Evolutionary conservation across 2,797 vertebrate genomes (phyloP).

Genomic region (Etheostoma nigrum): DNA sequence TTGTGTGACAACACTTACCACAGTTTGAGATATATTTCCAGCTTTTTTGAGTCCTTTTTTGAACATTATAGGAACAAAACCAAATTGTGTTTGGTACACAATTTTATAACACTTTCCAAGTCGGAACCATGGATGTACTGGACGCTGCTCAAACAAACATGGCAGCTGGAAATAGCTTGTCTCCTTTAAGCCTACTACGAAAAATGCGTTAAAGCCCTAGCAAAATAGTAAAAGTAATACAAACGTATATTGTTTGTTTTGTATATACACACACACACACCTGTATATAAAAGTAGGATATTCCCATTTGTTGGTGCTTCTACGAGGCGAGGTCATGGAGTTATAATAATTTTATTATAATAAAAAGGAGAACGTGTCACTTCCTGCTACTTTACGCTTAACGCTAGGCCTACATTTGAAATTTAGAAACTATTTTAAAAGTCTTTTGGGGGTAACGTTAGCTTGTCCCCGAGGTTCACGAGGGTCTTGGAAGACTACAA

Average conservation of each 20-base stretch:
- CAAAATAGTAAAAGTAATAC: background rate
- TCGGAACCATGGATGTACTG: background rate
- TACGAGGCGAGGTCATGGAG: background rate
- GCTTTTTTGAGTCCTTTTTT: background rate
- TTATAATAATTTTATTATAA: too few relatives aligned
- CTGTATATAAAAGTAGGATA: background rate
- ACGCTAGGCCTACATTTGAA: background rate
- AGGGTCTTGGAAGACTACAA: slow-evolving; percentile 1
- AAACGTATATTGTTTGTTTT: background rate
- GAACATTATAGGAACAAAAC: background rate
- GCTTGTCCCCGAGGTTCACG: background rate
- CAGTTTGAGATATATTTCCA: slow-evolving; percentile 15
- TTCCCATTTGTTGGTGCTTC: background rate
- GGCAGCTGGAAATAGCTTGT: background rate
- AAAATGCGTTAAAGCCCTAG: too few relatives aligned
- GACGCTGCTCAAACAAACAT: background rate
- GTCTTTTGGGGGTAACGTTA: background rate
- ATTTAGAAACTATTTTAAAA: background rate
- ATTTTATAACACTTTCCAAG: background rate
- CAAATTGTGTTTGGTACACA: background rate
- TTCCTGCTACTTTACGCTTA: background rate
- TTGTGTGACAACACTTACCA: background rate
- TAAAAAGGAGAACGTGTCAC: too few relatives aligned
- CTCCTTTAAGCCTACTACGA: background rate
- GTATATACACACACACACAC: too few relatives aligned